Evolutionary conservation across 2,888 invertebrate species (phyloP).

Genomic region (Perdita meconis): DNA sequence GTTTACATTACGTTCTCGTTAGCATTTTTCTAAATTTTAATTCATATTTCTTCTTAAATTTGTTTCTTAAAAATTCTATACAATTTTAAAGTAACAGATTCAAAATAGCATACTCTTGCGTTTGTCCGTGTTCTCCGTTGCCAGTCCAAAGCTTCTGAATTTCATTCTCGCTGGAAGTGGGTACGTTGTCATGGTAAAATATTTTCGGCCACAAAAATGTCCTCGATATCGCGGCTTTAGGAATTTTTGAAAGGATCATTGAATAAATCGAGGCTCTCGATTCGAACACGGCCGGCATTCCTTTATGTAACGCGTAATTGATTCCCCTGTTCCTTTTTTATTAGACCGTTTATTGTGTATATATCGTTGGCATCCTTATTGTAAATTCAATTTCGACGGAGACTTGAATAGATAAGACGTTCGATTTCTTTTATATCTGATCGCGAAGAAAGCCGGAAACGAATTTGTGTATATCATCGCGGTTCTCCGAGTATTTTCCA

Average conservation of each 20-base stretch:
- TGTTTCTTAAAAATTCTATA: too few relatives aligned
- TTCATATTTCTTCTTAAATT: too few relatives aligned
- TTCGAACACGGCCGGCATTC: background rate
- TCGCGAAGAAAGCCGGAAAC: background rate
- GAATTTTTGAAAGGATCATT: slow-evolving; percentile 16
- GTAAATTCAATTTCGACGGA: slow-evolving; percentile 22
- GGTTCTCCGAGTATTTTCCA: background rate
- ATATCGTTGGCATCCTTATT: slow-evolving; percentile 14
- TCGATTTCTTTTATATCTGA: slow-evolving; percentile 19
- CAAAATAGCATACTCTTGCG: too few relatives aligned
- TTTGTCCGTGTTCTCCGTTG: too few relatives aligned
- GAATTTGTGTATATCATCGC: slow-evolving; percentile 14
- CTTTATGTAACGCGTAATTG: slow-evolving; percentile 14
- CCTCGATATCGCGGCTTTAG: background rate
- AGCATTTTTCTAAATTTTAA: too few relatives aligned
- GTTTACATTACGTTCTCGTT: too few relatives aligned
- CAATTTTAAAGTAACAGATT: too few relatives aligned
- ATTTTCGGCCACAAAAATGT: background rate
- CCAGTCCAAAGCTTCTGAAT: too few relatives aligned
- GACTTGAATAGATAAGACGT: slow-evolving; percentile 22
- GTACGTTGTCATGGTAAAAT: background rate
- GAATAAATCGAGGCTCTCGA: slow-evolving; percentile 26
- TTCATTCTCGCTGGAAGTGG: too few relatives aligned
- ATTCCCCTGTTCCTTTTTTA: background rate
- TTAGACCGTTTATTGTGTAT: slow-evolving; percentile 21